phyloP scores from a whole-genome alignment of 1,140 invertebrate genomes.

The Lysiphlebus fabarum region DNA sequence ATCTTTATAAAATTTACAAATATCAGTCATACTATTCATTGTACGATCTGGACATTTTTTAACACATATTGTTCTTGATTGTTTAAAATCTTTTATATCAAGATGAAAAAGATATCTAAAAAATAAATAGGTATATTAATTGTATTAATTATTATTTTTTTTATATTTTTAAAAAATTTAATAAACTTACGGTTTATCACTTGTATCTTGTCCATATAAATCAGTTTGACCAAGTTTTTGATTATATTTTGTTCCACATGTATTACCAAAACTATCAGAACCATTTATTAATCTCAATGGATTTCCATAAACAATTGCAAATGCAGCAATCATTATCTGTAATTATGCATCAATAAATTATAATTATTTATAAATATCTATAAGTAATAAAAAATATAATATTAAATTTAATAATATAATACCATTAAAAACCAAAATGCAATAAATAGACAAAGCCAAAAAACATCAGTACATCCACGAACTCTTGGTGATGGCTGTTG shows the following conservation, averaged over 20 bases:
- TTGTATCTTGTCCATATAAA: slow-evolving; percentile 77
- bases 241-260: slow-evolving; percentile 81
- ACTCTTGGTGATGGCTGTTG: slow-evolving; percentile 45
- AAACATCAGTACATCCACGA: slow-evolving; percentile 78
- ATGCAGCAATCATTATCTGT: slow-evolving; percentile 82
- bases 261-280: slow-evolving; percentile 95
- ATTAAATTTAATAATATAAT: slow-evolving; percentile 40
- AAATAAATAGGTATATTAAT: slow-evolving; percentile 18
- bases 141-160: slow-evolving; percentile 14
- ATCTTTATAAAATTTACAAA: slow-evolving; percentile 71
- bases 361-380: no score
- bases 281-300: slow-evolving; percentile 84
- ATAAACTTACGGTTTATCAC: slow-evolving; percentile 65
- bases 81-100: slow-evolving; percentile 71
- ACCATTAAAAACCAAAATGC: slow-evolving; percentile 88
- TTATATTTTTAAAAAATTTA: background rate
- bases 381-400: background rate
- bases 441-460: slow-evolving; percentile 79
- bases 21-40: slow-evolving; percentile 63
- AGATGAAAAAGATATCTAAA: slow-evolving; percentile 78
- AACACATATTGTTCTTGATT: slow-evolving; percentile 85
- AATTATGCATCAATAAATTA: no score
- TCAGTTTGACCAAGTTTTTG: slow-evolving; percentile 70
- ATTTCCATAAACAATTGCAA: slow-evolving; percentile 86
- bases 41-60: slow-evolving; percentile 76